phyloP scores from a whole-genome alignment of 30 jellyfish, hydroid and myxozoan species.

The Catostylus mosaicus region DNA sequence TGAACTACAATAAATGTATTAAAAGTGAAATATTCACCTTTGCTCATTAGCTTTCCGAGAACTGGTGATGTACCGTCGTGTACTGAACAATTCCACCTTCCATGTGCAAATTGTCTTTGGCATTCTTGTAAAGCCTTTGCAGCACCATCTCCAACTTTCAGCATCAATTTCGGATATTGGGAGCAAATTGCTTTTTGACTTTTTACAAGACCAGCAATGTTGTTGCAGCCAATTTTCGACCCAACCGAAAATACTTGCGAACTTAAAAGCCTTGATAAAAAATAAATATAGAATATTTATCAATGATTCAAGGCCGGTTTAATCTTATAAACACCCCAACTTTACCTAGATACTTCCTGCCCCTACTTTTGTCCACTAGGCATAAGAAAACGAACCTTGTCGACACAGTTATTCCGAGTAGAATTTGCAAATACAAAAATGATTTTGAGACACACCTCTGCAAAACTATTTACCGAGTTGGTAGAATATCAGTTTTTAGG shows the following conservation, averaged over 20 bases:
- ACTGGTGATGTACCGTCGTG: conserved; percentile 48
- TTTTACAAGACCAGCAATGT: conserved; percentile 81
- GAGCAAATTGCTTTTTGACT: conserved; percentile 80
- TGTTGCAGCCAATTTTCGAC: conserved; percentile 81
- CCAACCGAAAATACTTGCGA: conserved; percentile 94
- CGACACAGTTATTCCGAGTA: too few relatives aligned
- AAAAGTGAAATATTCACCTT: conserved; percentile 22
- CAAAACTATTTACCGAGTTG: too few relatives aligned
- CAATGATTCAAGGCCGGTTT: background rate
- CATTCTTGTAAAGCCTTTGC: conserved; percentile 82
- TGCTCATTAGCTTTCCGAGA: conserved; percentile 69
- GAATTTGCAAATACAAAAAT: too few relatives aligned
- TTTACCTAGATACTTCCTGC: too few relatives aligned
- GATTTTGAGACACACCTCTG: too few relatives aligned
- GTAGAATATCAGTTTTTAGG: too few relatives aligned
- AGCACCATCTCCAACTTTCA: conserved; percentile 85
- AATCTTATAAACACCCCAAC: background rate
- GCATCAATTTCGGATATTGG: conserved; percentile 82
- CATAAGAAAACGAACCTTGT: too few relatives aligned
- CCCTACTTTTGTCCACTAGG: too few relatives aligned
- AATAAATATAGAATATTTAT: background rate
- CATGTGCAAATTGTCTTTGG: conserved; percentile 79
- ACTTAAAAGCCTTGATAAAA: conserved; percentile 59
- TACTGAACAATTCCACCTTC: conserved; percentile 90
- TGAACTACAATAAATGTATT: too few relatives aligned